Conservation (phyloP, 2,888 invertebrate species). For the Apodemia duryi region DNA sequence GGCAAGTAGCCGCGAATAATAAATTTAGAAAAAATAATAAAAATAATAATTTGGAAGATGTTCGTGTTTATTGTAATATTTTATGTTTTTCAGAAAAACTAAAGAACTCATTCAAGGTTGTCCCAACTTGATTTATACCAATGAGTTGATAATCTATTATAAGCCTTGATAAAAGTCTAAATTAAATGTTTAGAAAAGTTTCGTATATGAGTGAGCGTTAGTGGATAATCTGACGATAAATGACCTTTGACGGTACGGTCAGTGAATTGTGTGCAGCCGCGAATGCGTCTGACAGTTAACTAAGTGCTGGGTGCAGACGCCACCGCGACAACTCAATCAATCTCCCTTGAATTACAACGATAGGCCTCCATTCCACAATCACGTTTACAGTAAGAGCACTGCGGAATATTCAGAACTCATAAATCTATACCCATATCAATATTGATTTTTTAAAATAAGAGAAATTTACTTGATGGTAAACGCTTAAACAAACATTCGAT, state of each 20-base stretch:
- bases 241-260: slow-evolving; percentile 42
- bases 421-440: not conserved
- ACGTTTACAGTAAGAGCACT: slow-evolving; percentile 20
- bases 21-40: too few relatives aligned
- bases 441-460: too few relatives aligned
- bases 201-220: slow-evolving; percentile 25
- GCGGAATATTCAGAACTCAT: slow-evolving; percentile 1
- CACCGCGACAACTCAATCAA: slow-evolving; percentile 49
- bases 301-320: slow-evolving; percentile 60
- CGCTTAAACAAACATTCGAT: too few relatives aligned
- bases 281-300: slow-evolving; percentile 57
- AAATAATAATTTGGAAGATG: too few relatives aligned
- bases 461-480: too few relatives aligned
- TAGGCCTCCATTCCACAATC: slow-evolving; percentile 23
- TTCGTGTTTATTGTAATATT: too few relatives aligned
- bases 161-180: not conserved
- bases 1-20: too few relatives aligned
- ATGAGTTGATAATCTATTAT: not conserved
- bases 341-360: slow-evolving; percentile 36
- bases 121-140: not conserved
- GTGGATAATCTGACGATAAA: slow-evolving; percentile 55
- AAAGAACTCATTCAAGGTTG: too few relatives aligned
- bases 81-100: too few relatives aligned
- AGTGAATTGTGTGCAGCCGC: slow-evolving; percentile 52
- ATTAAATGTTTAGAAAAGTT: not conserved